Evolutionary conservation across 2,113 vertebrate genomes (phyloP), one percentile per base, ranked within the genome.

Genomic region (Motacilla tschutschensis): DNA sequence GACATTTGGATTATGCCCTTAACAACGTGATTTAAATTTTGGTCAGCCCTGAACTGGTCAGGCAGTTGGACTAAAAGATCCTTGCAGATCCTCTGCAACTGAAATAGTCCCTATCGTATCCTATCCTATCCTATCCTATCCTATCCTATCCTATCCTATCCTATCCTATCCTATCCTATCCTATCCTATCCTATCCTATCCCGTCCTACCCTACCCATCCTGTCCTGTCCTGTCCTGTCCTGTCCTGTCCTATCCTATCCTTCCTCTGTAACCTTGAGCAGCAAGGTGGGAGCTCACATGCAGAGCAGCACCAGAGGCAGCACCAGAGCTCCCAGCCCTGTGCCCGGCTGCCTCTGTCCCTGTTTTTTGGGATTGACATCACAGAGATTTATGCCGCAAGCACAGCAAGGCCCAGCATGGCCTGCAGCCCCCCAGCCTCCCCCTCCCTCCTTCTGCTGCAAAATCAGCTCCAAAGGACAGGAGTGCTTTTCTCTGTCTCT

Each of bases 311-410:
- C 26, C 58, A 44, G 48, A 46, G 51, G 51, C 24, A 20, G 25
- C 62, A 29, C 1, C 0, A 35, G 14, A 67, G 73, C 53, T 66
- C 58, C n/a, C 67, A 71, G 44, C 10, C 14, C 69, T 7, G 12
- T 5, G 2, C 67, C 58, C 22, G 53, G 53, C 67, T 83, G 73
- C 16, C 18, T 93, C 81, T 9, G 2, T 36, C 48, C 36, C 25
- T 0, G 1, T 2, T 41, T 64, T 50, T 28, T 4, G 0, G 72
- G 24, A 58, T 7, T 0, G 0, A 25, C 31, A 7, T 5, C 1
- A 21, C 62, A 53, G 15, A 22, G 63, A 33, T 75, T 33, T 10
- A 0, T 43, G 63, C 44, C 0, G 0, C 66, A 67, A 41, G 35
- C 40, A 38, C 44, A 31, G 54, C 29, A 8, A 25, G 17, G 26